A percentile compares a stretch with the other conserved stretches of the same genome.
These are phyloP conservation scores for Corella eumyota DNA, from an alignment of 23 tunicate species.

Conservation along the genomic window DNA sequence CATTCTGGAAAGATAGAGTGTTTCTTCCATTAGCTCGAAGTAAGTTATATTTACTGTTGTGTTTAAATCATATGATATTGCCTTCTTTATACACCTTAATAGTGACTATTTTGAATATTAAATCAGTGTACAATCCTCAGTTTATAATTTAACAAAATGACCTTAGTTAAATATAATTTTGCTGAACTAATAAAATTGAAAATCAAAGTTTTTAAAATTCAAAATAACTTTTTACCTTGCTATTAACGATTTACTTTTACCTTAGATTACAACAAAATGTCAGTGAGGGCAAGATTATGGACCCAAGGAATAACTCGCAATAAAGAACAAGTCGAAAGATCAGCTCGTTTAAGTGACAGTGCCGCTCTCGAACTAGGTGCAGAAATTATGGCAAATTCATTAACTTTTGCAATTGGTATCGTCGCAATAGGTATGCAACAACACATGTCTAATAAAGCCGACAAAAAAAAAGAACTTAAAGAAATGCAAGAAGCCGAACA, in stretches of 20 bases:
- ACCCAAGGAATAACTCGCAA: slow-evolving; percentile 65
- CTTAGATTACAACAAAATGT: slow-evolving; percentile 72
- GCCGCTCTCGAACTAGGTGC: slow-evolving; percentile 93
- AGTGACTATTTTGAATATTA: no score
- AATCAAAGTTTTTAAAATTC: no score
- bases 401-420: slow-evolving; percentile 51
- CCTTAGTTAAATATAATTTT: not conserved
- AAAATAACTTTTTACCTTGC: no score
- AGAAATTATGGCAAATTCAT: slow-evolving; percentile 75
- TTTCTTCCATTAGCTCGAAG: slow-evolving; percentile 78
- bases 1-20: slow-evolving; percentile 67
- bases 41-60: slow-evolving; percentile 11
- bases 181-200: no score
- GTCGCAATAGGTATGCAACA: slow-evolving; percentile 82
- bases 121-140: no score
- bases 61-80: not conserved
- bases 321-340: slow-evolving; percentile 80
- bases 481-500: slow-evolving; percentile 17
- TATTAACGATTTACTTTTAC: not conserved
- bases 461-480: slow-evolving; percentile 45
- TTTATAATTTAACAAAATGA: no score
- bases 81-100: not conserved
- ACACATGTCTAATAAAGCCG: slow-evolving; percentile 46
- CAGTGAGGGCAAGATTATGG: slow-evolving; percentile 69
- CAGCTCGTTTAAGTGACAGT: slow-evolving; percentile 65